These are phyloP conservation scores for Limnephilus auricula DNA, from an alignment of 2,888 invertebrate species.

Conservation along the genomic window DNA sequence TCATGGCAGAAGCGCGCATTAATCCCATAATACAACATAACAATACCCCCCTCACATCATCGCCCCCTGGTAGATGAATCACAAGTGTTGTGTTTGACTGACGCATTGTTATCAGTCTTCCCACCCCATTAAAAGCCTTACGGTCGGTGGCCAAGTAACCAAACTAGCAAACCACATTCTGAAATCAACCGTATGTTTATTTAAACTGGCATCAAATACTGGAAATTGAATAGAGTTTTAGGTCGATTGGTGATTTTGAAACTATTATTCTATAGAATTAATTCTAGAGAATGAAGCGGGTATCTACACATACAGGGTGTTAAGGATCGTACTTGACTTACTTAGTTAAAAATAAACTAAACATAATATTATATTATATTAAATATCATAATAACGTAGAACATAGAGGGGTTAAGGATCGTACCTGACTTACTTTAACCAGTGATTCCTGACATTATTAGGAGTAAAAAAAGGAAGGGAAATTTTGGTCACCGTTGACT, in stretches of 20 bases:
- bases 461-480: too few species aligned
- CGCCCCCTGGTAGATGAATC: neutral
- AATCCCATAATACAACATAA: neutral
- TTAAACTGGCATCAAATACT: neutral
- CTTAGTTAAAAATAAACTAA: too few species aligned
- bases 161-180: neutral
- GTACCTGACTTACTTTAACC: too few species aligned
- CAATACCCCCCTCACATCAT: neutral
- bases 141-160: neutral
- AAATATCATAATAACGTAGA: too few species aligned
- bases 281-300: too few species aligned
- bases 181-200: neutral
- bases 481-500: too few species aligned
- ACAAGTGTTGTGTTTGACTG: slow-evolving; percentile 24
- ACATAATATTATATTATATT: too few species aligned
- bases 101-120: slow-evolving; percentile 7
- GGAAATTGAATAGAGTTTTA: neutral
- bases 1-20: neutral
- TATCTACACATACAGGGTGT: too few species aligned
- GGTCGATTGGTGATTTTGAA: neutral
- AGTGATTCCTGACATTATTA: too few species aligned
- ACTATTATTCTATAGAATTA: neutral
- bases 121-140: neutral
- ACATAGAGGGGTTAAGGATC: too few species aligned
- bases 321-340: too few species aligned